phyloP scores from a whole-genome alignment of 2,888 invertebrate species.

The Andrena dorsata region DNA sequence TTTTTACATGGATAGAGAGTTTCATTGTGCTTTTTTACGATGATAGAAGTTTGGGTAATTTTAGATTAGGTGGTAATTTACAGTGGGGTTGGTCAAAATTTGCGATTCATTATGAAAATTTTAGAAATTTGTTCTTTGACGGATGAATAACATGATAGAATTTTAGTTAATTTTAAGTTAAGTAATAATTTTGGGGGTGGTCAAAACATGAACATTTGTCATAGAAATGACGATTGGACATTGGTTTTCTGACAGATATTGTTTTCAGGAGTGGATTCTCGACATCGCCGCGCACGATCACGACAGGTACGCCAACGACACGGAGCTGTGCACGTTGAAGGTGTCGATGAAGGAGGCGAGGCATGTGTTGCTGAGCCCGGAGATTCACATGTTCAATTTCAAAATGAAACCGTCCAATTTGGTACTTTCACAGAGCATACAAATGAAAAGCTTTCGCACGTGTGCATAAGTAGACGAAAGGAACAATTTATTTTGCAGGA shows the following conservation, averaged over 20 bases:
- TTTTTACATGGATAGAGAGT: not conserved
- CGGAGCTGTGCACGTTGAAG: conserved; percentile 84
- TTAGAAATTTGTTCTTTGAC: no score
- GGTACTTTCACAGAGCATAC: conserved; percentile 72
- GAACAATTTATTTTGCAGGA: conserved; percentile 79
- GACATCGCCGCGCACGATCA: conserved; percentile 85
- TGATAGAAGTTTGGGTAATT: no score
- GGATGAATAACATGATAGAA: no score
- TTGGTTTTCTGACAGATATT: not conserved
- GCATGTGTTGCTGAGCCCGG: conserved; percentile 82
- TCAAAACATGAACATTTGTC: not conserved
- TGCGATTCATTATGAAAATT: no score
- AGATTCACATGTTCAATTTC: conserved; percentile 83
- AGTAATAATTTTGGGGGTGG: no score
- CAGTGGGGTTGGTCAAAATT: no score
- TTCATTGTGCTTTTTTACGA: not conserved
- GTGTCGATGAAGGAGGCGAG: conserved; percentile 84
- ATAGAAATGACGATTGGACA: not conserved
- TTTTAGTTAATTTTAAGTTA: no score
- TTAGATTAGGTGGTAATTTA: no score
- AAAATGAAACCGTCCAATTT: conserved; percentile 83
- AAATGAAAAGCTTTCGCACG: not conserved
- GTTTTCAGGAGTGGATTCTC: conserved; percentile 84
- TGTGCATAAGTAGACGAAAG: not conserved
- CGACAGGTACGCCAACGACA: conserved; percentile 85